A percentile compares a stretch with the other conserved stretches of the same genome.
Evolutionary conservation across 2,888 invertebrate genomes (phyloP).

Genomic region (Luffia ferchaultella): DNA sequence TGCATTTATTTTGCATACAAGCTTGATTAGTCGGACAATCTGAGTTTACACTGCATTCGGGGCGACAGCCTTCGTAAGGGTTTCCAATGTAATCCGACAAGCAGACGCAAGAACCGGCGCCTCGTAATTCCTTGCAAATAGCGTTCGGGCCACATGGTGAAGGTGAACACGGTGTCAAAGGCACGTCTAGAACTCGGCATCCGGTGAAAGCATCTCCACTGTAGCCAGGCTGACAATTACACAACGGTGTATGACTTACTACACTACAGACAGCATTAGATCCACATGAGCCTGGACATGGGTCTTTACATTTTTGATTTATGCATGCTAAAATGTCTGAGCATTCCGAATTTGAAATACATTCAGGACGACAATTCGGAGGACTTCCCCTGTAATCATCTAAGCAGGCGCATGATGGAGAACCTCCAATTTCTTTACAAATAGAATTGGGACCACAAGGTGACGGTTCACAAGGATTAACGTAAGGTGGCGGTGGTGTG

Average conservation of each 20-base stretch:
- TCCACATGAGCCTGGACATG: slow-evolving; percentile 79
- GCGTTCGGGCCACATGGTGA: slow-evolving; percentile 80
- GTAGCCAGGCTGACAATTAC: slow-evolving; percentile 71
- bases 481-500: slow-evolving; percentile 28
- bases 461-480: slow-evolving; percentile 74
- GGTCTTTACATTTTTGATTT: slow-evolving; percentile 77
- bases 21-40: slow-evolving; percentile 77
- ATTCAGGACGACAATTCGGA: slow-evolving; percentile 78
- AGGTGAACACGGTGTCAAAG: slow-evolving; percentile 70
- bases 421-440: slow-evolving; percentile 66
- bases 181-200: slow-evolving; percentile 53
- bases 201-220: slow-evolving; percentile 71
- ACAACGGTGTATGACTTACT: slow-evolving; percentile 78
- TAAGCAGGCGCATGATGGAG: slow-evolving; percentile 78
- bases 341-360: slow-evolving; percentile 79
- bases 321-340: slow-evolving; percentile 73
- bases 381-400: slow-evolving; percentile 73
- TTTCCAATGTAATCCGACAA: slow-evolving; percentile 75
- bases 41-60: slow-evolving; percentile 77
- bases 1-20: slow-evolving; percentile 77
- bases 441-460: slow-evolving; percentile 79
- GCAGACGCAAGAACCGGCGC: slow-evolving; percentile 75
- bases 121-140: slow-evolving; percentile 72
- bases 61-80: slow-evolving; percentile 80
- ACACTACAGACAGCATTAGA: slow-evolving; percentile 75